Evolutionary conservation across 2,888 invertebrate species (phyloP), one percentile per base, ranked within the genome.

Genomic region (Pocota personata): DNA sequence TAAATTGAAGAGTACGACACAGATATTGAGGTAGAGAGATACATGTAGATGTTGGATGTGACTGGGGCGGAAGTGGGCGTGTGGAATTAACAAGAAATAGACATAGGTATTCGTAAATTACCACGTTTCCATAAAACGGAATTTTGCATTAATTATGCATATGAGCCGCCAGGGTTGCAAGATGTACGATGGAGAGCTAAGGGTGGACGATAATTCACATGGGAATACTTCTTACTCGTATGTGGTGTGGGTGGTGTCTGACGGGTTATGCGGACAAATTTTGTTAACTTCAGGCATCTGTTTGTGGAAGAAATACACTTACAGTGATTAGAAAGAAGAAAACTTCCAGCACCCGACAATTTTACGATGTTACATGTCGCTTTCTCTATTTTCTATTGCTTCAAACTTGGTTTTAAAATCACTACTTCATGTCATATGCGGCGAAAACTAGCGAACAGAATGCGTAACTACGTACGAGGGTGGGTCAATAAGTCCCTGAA

Each of bases 1-100:
- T 86, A 82, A 86, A 86, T 86, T 86, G 86, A 86, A 76, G 86
- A 72, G 60, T 32, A 72, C 71, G 80, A 55, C 67, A 78, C 66
- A 67, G 67, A 48, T 37, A 69, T 67, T 40, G 50, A 60, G 66
- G 72, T 52, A 24, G 16, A 43, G 50, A 50, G 69, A 52, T 48
- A 69, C 21, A 37, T 16, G 19, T 14, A n/a, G 40, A n/a, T 10
- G 7, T 16, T 27, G 21, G 30, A 21, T 60, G 57, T 16, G 24
- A 14, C 14, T 2, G 14, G 37, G 27, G 5, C 16, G 10, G 19
- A 27, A 3, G 37, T 10, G 30, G 43, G 19, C 24, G 37, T 14
- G 40, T 8, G 8, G 24, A 43, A 66, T 35, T 62, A 69, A 64
- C 60, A 30, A 40, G 19, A 40, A n/a, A 64, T 64, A 69, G 43